These are phyloP conservation scores for Barbus barbus DNA, from an alignment of 2,113 vertebrate species.

Conservation along the genomic window DNA sequence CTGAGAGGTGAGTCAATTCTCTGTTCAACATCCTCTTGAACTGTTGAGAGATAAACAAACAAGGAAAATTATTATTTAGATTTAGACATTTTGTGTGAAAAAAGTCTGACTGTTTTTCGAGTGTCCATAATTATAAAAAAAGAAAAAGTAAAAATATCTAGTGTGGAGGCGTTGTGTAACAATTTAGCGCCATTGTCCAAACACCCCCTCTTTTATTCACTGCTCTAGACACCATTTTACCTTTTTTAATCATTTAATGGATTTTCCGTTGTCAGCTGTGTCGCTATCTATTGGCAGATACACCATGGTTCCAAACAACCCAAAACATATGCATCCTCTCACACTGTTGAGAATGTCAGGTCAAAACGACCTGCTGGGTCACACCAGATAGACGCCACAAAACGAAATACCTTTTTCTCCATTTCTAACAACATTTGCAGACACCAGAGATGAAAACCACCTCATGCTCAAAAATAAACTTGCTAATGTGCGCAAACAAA, in stretches of 20 bases:
- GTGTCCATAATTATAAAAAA: too few species aligned
- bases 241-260: not conserved
- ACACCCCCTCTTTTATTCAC: not conserved
- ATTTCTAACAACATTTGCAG: slow-evolving; percentile 3
- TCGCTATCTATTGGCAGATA: slow-evolving; percentile 7
- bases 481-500: not conserved
- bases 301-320: slow-evolving; percentile 14
- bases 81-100: too few species aligned
- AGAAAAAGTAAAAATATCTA: not conserved
- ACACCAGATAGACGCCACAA: slow-evolving; percentile 19
- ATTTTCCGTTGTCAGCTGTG: not conserved
- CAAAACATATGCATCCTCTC: slow-evolving; percentile 46
- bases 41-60: slow-evolving; percentile 73
- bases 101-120: too few species aligned
- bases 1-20: slow-evolving; percentile 95
- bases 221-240: not conserved
- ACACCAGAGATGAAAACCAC: not conserved
- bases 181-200: not conserved
- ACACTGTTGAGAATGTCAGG: slow-evolving; percentile 37
- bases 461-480: not conserved
- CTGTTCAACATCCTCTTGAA: slow-evolving; percentile 99
- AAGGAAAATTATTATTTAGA: not conserved
- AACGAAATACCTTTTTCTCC: not conserved
- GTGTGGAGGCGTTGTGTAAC: not conserved
- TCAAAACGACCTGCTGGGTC: slow-evolving; percentile 46